These are phyloP conservation scores for Papilio aristodemus DNA, from an alignment of 1,140 invertebrate species.

Conservation along the genomic window DNA sequence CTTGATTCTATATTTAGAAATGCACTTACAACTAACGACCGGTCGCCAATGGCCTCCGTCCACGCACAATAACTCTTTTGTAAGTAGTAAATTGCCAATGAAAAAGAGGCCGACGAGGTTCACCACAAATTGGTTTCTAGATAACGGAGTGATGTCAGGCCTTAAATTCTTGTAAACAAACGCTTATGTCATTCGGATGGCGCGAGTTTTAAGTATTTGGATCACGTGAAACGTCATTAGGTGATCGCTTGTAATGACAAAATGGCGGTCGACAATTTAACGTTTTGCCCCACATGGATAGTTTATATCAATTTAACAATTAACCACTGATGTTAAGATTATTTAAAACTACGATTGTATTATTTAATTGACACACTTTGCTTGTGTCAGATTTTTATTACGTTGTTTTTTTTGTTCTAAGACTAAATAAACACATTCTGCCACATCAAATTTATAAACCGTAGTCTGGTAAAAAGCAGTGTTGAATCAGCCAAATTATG, in stretches of 20 bases:
- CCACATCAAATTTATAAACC: too few species aligned
- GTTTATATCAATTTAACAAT: constrained; percentile 8
- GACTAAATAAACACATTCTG: too few species aligned
- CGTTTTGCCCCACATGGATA: neutral
- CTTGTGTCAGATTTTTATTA: too few species aligned
- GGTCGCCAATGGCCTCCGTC: constrained; percentile 43
- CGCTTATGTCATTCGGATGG: constrained; percentile 57
- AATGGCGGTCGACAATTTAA: constrained; percentile 9
- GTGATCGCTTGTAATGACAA: constrained; percentile 11
- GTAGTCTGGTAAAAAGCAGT: too few species aligned
- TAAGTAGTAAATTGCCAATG: constrained; percentile 40
- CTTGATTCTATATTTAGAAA: constrained; percentile 67
- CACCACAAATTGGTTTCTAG: constrained; percentile 48
- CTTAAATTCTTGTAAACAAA: constrained; percentile 49
- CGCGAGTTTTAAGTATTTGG: constrained; percentile 25
- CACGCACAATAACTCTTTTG: constrained; percentile 46
- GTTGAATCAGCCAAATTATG: too few species aligned
- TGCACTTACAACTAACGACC: constrained; percentile 53
- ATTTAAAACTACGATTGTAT: neutral
- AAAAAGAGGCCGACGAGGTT: constrained; percentile 38
- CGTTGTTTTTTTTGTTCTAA: too few species aligned
- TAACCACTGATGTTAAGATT: neutral
- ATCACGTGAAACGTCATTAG: constrained; percentile 26
- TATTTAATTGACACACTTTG: neutral
- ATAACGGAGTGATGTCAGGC: constrained; percentile 62